Evolutionary conservation across 2,797 vertebrate species (phyloP).

Genomic region (Saxicola maurus): DNA sequence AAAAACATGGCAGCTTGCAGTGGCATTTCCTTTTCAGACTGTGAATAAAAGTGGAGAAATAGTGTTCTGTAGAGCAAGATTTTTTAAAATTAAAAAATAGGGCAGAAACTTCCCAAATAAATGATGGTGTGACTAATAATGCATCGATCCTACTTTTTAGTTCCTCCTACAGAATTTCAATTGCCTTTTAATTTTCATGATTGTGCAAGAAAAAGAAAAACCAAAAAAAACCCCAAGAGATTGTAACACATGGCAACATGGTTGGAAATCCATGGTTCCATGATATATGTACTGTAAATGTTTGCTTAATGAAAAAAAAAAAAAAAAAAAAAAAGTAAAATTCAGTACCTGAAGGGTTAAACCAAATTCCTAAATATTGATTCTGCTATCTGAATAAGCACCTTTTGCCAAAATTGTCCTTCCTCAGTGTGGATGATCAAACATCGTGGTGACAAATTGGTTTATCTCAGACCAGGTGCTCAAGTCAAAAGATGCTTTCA

Average conservation of each 20-base stretch:
- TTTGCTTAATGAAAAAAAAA: neutral
- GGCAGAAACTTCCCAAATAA: neutral
- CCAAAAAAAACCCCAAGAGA: neutral
- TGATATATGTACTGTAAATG: fast-evolving
- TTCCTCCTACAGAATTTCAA: neutral
- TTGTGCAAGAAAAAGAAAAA: neutral
- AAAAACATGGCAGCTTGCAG: conserved; percentile 44
- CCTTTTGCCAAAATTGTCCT: neutral
- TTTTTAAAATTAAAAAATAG: neutral
- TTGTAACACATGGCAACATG: fast-evolving
- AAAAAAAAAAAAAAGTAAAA: neutral
- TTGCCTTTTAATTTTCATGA: neutral
- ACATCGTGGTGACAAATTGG: neutral
- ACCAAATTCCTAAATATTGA: neutral
- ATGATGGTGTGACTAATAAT: neutral
- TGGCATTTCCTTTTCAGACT: neutral
- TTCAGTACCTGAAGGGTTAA: neutral
- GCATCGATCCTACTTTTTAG: neutral
- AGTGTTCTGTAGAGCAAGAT: neutral
- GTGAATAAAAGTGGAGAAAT: neutral
- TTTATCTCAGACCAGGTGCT: conserved; percentile 34
- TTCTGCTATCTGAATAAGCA: neutral
- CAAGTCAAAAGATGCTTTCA: conserved; percentile 14
- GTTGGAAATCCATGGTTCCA: neutral
- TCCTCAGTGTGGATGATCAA: neutral